Base-by-base conservation (phyloP, 1,140 invertebrate species). In the Ruditapes philippinarum region DNA sequence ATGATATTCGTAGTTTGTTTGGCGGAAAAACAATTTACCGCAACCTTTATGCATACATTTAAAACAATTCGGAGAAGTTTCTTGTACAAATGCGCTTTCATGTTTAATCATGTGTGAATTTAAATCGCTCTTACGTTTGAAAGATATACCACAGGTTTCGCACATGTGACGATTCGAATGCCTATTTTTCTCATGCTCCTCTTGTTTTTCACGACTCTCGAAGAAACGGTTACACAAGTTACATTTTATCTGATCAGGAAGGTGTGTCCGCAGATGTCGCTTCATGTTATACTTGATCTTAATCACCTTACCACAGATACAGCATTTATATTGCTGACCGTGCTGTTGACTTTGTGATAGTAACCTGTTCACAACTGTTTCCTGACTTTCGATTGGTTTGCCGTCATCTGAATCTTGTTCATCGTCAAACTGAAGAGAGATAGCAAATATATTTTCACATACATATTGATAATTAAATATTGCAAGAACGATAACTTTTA, bases 231-330 rank as follows among this genome's bases (percentile, higher is more conserved):
- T 76, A 76, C 73, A 76, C 40, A 76, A 40, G 33, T 25, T 22
- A 17, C 73, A 76, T 40, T 76, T 76, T n/a, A 51, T 76, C 45
- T 76, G 40, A 9, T 49, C 33, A 2, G 73, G 73, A 11, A 76
- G 40, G 49, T 76, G 73, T 76, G 45, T 25, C 19, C 73, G 73
- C 7, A 76, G 36, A 49, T 76, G 73, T 28, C 73, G 7, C 22
- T 76, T 76, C 73, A 76, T 76, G 22, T 76, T 76, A 42, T 76
- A 76, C 45, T 76, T 76, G 11, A 76, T 25, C 33, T 49, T 76
- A 28, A 76, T 76, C 14, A 49, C 12, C 33, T 76, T 76, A 0
- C 11, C 22, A 49, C 73, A 76, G 45, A 76, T 51, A 25, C 73
- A 76, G 38, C 73, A 76, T 19, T 33, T 51, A 28, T 49, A 76